Evolutionary conservation across 2,113 vertebrate genomes (phyloP), one percentile per base, ranked within the genome.

Genomic region (Fregetta grallaria): DNA sequence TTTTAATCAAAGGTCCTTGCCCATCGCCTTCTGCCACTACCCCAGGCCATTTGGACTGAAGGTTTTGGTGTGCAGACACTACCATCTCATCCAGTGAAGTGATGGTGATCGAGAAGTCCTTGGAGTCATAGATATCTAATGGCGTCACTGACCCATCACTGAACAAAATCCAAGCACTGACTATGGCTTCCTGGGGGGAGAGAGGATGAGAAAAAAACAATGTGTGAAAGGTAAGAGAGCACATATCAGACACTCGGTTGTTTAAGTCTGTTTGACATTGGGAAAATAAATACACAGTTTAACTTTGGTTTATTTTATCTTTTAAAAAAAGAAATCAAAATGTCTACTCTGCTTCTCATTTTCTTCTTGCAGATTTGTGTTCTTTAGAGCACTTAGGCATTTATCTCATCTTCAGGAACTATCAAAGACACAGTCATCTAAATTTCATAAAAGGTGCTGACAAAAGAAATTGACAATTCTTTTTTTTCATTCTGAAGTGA

Each of bases 131-230:
- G 92, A 99, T 99, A 82, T 99, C 99, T 11, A 99, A 97, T 1
- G 99, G 99, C 1, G 99, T 99, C 92, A 99, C 98, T 1, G 99
- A 98, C 16, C 99, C 99, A 7, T 99, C 99, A 3, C 99, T 99
- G 98, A 99, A 99, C 96, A 99, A 96, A 86, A 99, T 98, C 99
- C 99, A 99, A 2, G 98, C 98, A 7, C 99, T 99, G 97, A 99
- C 98, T 40, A 98, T 95, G 13, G 99, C 99, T 95, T 99, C 99
- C 99, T 99, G 97, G 47, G 19, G 29, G 20, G 13, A 52, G 45
- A 82, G 14, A 76, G 45, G 20, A 50, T 6, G 44, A 55, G 38
- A 26, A 21, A 15, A 7, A 61, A 3, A 11, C 38, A 10, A 47
- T 0, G 4, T 12, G 18, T 34, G 44, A 40, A 94, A 73, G 30